Conservation (phyloP, 53 echinoderm and acorn worm genomes). For the Hippasteria phrygiana region DNA sequence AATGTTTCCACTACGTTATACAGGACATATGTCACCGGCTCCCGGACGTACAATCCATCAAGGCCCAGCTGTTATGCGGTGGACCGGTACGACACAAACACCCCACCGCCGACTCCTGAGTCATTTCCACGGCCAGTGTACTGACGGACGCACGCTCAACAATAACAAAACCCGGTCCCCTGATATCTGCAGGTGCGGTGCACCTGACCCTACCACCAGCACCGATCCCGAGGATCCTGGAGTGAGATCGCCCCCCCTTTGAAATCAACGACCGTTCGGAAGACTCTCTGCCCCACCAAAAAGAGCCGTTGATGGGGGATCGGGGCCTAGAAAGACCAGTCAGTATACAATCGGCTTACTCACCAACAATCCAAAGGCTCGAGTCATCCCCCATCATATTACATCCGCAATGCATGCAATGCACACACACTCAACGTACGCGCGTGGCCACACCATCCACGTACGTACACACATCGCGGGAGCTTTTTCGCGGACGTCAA, state of each 20-base stretch:
- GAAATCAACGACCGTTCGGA: too few species aligned
- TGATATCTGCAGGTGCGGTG: neutral
- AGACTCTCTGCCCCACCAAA: too few species aligned
- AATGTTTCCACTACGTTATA: neutral
- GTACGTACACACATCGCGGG: slow-evolving; percentile 24
- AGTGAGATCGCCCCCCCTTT: too few species aligned
- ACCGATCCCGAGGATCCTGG: neutral
- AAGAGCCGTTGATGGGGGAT: neutral
- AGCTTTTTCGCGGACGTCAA: slow-evolving; percentile 64
- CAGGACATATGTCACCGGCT: neutral
- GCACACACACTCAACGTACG: neutral
- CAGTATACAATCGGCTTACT: too few species aligned
- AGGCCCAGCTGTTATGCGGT: slow-evolving; percentile 13
- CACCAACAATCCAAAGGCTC: neutral
- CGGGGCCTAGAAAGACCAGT: slow-evolving; percentile 1
- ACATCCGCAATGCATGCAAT: neutral
- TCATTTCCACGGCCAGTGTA: slow-evolving; percentile 10
- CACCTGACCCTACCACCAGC: neutral
- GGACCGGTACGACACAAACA: slow-evolving; percentile 20
- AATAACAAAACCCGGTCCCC: neutral
- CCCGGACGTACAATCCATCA: slow-evolving; percentile 10
- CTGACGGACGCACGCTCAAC: neutral
- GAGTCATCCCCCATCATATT: neutral
- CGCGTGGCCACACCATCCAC: neutral
- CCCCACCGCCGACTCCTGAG: neutral